Base-by-base conservation (phyloP, 1,140 invertebrate genomes). In the Anoplophora glabripennis region DNA sequence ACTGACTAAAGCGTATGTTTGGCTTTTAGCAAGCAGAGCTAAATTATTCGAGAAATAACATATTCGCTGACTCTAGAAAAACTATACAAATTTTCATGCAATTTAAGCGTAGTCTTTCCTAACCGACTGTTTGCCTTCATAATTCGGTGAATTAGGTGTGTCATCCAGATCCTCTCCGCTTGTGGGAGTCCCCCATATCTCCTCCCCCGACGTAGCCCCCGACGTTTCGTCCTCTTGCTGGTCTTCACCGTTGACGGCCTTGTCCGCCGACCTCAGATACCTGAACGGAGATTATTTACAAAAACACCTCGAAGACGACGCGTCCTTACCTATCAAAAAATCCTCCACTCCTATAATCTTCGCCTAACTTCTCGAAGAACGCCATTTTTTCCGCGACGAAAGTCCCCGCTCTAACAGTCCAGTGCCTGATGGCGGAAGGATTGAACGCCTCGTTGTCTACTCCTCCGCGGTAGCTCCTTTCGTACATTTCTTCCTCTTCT, bases 151-250 rank as follows among this genome's bases (percentile, higher is more conserved):
- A 53, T 81, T 79, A 41, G 78, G 72, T 46, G 76, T 64, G 61
- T 90, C 88, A 48, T 90, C 88, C 64, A 89, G 85, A 7, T 89
- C 84, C 12, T 88, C 89, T 2, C 89, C 89, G 57, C 89, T 91
- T 1, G 89, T 91, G 2, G 89, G 89, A 1, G 89, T 92, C 1
- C 89, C 89, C 89, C 89, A 92, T 33, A 90, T 86, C 70, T 92
- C 89, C 72, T 91, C 89, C 0, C 89, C 89, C 2, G 89, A 90
- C 11, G 86, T 87, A 0, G 85, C 89, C 0, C 88, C 89, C 38
- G 89, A 90, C 0, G 83, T 87, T 49, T 86, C 86, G 10, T 84
- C 84, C 53, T 88, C 86, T 41, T 84, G 81, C 58, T 68, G 68
- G 42, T 81, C 73, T 48, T 81, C 75, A 57, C 79, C 71, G 66